Evolutionary conservation across 2,888 invertebrate species (phyloP), one percentile per base, ranked within the genome.

Genomic region (Apoda limacodes): DNA sequence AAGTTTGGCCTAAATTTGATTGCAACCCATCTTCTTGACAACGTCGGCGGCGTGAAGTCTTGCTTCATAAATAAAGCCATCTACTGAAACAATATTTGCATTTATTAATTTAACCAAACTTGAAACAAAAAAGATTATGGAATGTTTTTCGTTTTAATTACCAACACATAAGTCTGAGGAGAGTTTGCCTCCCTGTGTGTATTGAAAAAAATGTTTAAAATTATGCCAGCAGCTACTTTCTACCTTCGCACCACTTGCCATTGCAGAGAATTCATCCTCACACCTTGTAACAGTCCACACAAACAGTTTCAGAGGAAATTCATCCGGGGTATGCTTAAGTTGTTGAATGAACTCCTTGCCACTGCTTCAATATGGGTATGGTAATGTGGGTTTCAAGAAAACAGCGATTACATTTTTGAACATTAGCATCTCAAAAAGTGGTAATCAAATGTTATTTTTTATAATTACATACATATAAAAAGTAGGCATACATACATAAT

Each of bases 31-130:
- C 53, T 62, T 28, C 59, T 60, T 0, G 78, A 75, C 1, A 80
- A 44, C 2, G 75, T 13, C 1, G 72, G 70, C 0, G 78, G 75
- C 0, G 50, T 47, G 34, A 78, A 78, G 22, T 78, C 75, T 43
- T 72, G 76, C 34, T 78, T 80, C 50, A 64, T 52, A 30, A 70
- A 76, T 15, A 75, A 34, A 4, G 78, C 66, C 78, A 80, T 80
- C 74, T 78, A 48, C 14, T 65, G 67, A 31, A 22, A 5, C 14
- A n/a, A 22, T 17, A 4, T 19, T 21, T 13, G 3, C 6, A 24
- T 25, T 13, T 24, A 15, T 23, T 20, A 1, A 20, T 25, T 7
- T 10, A 6, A 28, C 11, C 19, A 20, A 28, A n/a, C 12, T 23
- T 5, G 9, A 7, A 9, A 19, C 19, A 7, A 19, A 19, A 19